Percentiles rank a stretch among this genome's conserved stretches.
These are phyloP conservation scores for Bembecia ichneumoniformis DNA, from an alignment of 2,888 invertebrate genomes.

Conservation along the genomic window DNA sequence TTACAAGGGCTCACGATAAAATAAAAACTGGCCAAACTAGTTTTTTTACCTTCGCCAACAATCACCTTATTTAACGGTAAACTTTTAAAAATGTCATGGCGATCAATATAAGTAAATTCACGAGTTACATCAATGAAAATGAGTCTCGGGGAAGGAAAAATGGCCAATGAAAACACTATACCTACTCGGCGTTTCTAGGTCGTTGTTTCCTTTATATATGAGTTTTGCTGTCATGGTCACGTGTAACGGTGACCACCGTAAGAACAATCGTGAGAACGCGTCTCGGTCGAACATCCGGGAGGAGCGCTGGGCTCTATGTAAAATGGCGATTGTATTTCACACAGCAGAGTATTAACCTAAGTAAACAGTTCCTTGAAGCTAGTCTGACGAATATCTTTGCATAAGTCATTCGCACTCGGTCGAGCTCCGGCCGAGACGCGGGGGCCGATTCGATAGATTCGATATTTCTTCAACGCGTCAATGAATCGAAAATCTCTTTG, in stretches of 20 bases:
- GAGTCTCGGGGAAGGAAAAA: slow-evolving; percentile 30
- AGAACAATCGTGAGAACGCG: slow-evolving; percentile 11
- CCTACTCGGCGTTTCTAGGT: slow-evolving; percentile 26
- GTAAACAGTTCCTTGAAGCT: slow-evolving; percentile 44
- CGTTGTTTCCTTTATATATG: slow-evolving; percentile 34
- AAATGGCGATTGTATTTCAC: slow-evolving; percentile 22
- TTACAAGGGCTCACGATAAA: too few species aligned
- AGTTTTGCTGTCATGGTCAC: slow-evolving; percentile 28
- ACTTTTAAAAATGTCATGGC: neutral
- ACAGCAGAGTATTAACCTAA: slow-evolving; percentile 37
- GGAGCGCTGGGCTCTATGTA: slow-evolving; percentile 19
- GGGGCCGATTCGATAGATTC: slow-evolving; percentile 10
- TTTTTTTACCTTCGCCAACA: too few species aligned
- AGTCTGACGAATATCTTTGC: slow-evolving; percentile 38
- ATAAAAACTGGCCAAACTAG: too few species aligned
- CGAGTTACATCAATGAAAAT: neutral
- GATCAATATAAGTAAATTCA: neutral
- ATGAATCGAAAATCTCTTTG: too few species aligned
- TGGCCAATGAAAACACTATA: slow-evolving; percentile 25
- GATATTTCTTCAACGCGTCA: neutral
- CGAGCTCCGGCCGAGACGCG: slow-evolving; percentile 5
- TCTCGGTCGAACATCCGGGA: slow-evolving; percentile 3
- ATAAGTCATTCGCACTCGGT: slow-evolving; percentile 40
- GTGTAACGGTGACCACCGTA: slow-evolving; percentile 18
- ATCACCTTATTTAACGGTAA: too few species aligned